Conservation (phyloP, 2,113 vertebrate species). For the Hemichromis elongatus region DNA sequence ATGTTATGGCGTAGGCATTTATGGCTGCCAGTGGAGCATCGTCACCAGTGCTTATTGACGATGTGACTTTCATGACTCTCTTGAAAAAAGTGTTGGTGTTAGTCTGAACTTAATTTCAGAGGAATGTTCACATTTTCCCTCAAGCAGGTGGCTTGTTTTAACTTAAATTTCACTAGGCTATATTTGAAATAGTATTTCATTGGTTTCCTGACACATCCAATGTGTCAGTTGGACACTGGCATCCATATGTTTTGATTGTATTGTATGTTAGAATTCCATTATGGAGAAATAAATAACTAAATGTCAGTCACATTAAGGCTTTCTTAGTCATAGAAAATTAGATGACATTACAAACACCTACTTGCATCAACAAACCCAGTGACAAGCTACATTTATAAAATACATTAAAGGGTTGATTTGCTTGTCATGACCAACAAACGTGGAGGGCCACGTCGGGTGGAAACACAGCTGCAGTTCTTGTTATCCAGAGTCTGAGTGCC, state of each 20-base stretch:
- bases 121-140: neutral
- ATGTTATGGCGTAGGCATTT: neutral
- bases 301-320: neutral
- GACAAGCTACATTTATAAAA: conserved; percentile 27
- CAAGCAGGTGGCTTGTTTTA: neutral
- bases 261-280: neutral
- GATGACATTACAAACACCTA: neutral
- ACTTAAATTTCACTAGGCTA: neutral
- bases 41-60: neutral
- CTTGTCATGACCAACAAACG: conserved; percentile 11
- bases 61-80: neutral
- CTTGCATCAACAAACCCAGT: conserved; percentile 39
- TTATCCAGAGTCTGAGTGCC: conserved; percentile 21
- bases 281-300: neutral
- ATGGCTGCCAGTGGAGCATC: neutral
- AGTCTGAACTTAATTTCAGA: neutral
- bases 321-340: neutral
- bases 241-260: neutral
- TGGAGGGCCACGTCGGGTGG: neutral
- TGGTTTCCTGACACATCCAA: neutral
- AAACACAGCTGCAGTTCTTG: conserved; percentile 56
- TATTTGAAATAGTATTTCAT: neutral
- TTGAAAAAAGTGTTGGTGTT: neutral
- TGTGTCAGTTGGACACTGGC: neutral
- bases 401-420: neutral